phyloP scores from a whole-genome alignment of 1,140 invertebrate species.

The Zaprionus taronus region DNA sequence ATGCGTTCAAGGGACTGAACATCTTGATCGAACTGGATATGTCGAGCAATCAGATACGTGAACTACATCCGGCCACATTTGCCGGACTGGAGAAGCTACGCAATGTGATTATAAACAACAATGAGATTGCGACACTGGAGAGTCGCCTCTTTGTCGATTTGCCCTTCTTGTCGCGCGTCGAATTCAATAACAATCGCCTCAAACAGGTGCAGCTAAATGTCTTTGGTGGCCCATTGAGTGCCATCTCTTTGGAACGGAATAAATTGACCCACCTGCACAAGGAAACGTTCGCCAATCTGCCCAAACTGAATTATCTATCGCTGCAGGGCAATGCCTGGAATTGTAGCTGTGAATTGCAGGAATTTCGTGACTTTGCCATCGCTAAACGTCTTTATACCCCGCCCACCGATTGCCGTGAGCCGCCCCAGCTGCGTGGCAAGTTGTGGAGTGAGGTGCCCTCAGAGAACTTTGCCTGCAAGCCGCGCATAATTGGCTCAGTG shows the following conservation, averaged over 20 bases:
- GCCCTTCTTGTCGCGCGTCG: slow-evolving; percentile 89
- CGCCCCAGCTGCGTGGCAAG: slow-evolving; percentile 87
- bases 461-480: slow-evolving; percentile 93
- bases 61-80: slow-evolving; percentile 90
- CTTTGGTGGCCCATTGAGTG: slow-evolving; percentile 89
- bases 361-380: slow-evolving; percentile 91
- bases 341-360: slow-evolving; percentile 93
- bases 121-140: slow-evolving; percentile 89
- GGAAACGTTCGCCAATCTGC: slow-evolving; percentile 87
- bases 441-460: slow-evolving; percentile 89
- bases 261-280: slow-evolving; percentile 88
- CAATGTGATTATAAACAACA: slow-evolving; percentile 89
- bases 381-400: slow-evolving; percentile 89
- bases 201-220: slow-evolving; percentile 88
- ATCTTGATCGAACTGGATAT: slow-evolving; percentile 94
- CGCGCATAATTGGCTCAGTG: slow-evolving; percentile 88
- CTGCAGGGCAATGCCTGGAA: slow-evolving; percentile 94
- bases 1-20: slow-evolving; percentile 90
- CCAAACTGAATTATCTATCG: slow-evolving; percentile 89
- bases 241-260: slow-evolving; percentile 90
- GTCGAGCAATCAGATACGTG: slow-evolving; percentile 90
- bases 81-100: slow-evolving; percentile 88
- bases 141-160: slow-evolving; percentile 91
- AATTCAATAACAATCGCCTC: slow-evolving; percentile 90
- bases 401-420: slow-evolving; percentile 89